phyloP scores from a whole-genome alignment of 2,888 invertebrate genomes.

The Tetranychus truncatus region DNA sequence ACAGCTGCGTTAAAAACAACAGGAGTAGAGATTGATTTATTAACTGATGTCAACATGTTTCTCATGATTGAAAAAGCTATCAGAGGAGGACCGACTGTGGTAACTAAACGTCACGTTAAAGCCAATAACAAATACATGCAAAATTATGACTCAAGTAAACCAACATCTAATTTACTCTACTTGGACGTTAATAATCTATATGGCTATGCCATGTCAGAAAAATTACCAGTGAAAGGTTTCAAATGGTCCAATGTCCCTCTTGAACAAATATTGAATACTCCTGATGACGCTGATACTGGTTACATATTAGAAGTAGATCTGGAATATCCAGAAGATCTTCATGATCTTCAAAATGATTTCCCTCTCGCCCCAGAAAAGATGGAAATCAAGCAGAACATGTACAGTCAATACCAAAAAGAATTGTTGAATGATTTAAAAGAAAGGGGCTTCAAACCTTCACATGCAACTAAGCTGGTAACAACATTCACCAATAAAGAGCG shows the following conservation, averaged over 20 bases:
- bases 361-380: not conserved
- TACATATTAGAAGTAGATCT: not conserved
- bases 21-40: not conserved
- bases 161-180: constrained; percentile 23
- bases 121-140: constrained; percentile 9
- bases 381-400: not conserved
- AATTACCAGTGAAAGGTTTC: constrained; percentile 17
- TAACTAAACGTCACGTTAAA: constrained; percentile 2
- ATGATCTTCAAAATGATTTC: not conserved
- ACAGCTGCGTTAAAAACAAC: not conserved
- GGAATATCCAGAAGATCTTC: not conserved
- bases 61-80: constrained; percentile 3
- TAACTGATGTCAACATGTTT: not conserved
- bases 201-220: not conserved
- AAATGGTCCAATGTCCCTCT: not conserved
- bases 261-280: not conserved
- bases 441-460: not conserved
- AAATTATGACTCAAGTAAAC: not conserved
- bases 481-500: constrained; percentile 22
- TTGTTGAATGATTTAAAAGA: not conserved
- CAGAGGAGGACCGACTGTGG: not conserved
- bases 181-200: constrained; percentile 22
- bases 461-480: constrained; percentile 16
- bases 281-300: not conserved
- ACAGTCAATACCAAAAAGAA: not conserved